These are phyloP conservation scores for Branchipolynoe longqiensis DNA, from an alignment of 2,888 invertebrate species.

Conservation along the genomic window DNA sequence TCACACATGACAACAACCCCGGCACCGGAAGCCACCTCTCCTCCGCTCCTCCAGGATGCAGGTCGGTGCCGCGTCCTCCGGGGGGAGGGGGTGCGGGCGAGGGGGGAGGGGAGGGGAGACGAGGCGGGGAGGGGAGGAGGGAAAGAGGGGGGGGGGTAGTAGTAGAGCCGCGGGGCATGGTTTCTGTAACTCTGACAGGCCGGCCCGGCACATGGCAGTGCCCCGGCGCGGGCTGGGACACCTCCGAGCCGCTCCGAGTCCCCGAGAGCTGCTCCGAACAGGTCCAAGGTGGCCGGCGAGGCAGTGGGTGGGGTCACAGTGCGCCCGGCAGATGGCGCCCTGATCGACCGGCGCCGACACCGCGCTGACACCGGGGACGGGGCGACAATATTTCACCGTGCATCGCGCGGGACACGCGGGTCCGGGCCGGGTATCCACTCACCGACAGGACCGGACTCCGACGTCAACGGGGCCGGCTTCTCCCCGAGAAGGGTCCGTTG, in stretches of 20 bases:
- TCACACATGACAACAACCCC: constrained; percentile 56
- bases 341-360: constrained; percentile 23
- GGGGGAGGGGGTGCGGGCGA: not conserved
- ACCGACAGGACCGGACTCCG: no score
- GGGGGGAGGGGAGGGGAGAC: not conserved
- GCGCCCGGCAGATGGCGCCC: constrained; percentile 28
- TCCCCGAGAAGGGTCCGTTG: no score
- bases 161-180: constrained; percentile 32
- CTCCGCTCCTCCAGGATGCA: constrained; percentile 1
- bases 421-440: not conserved
- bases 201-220: constrained; percentile 29
- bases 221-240: constrained; percentile 24
- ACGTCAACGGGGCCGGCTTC: no score
- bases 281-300: constrained; percentile 10
- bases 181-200: constrained; percentile 55
- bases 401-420: not conserved
- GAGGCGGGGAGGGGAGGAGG: not conserved
- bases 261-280: constrained; percentile 18
- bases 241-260: not conserved
- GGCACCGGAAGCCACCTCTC: not conserved
- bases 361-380: constrained; percentile 39
- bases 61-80: not conserved
- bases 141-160: not conserved
- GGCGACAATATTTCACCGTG: constrained; percentile 50
- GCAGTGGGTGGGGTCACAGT: not conserved